Percentiles rank a stretch among this genome's conserved stretches.
These are phyloP conservation scores for Paramormyrops kingsleyae DNA, from an alignment of 2,113 vertebrate genomes.

Conservation along the genomic window DNA sequence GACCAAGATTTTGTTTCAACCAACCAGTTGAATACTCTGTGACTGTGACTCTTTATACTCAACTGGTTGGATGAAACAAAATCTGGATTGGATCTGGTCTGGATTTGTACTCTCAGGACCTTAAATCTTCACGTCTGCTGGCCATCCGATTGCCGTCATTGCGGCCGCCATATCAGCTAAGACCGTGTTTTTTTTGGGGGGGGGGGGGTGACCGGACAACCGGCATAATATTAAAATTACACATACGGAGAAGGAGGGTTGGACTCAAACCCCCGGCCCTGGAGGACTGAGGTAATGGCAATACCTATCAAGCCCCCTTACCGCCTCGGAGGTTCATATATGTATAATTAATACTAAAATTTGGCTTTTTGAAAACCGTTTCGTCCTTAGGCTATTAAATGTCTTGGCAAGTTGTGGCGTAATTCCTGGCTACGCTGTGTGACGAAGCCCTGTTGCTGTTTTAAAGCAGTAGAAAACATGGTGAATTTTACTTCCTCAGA, in stretches of 20 bases:
- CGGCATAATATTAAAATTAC: not conserved
- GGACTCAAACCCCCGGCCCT: not conserved
- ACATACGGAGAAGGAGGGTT: not conserved
- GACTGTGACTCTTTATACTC: too few relatives aligned
- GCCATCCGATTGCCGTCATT: too few relatives aligned
- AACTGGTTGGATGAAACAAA: too few relatives aligned
- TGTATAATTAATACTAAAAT: not conserved
- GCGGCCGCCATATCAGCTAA: not conserved
- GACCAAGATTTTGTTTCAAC: too few relatives aligned
- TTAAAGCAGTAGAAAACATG: not conserved
- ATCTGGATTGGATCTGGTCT: too few relatives aligned
- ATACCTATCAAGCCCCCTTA: not conserved
- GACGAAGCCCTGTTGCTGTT: not conserved
- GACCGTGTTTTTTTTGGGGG: not conserved
- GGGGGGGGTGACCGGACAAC: not conserved
- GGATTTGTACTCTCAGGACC: too few relatives aligned
- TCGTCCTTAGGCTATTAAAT: not conserved
- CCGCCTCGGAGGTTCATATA: not conserved
- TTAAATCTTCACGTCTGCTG: too few relatives aligned
- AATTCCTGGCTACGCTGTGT: not conserved
- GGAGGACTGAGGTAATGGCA: not conserved
- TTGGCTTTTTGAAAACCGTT: not conserved
- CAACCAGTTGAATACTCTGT: too few relatives aligned
- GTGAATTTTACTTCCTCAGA: not conserved
- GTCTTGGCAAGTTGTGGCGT: not conserved